These are phyloP conservation scores for Bombus breviceps DNA, from an alignment of 1,140 invertebrate genomes.

Conservation along the genomic window DNA sequence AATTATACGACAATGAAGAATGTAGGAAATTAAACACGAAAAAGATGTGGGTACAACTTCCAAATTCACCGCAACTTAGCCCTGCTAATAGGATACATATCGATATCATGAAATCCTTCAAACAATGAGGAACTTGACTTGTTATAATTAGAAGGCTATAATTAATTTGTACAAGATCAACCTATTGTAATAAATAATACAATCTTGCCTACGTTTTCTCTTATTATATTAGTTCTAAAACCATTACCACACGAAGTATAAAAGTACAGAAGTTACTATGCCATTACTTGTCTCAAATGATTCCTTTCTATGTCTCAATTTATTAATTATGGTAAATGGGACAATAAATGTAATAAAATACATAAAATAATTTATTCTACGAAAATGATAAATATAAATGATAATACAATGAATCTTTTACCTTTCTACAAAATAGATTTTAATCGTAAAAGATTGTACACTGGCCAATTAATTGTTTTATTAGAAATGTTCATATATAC, in stretches of 20 bases:
- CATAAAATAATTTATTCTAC: neutral
- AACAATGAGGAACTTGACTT: constrained; percentile 76
- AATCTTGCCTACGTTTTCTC: constrained; percentile 77
- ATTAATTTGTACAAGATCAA: constrained; percentile 81
- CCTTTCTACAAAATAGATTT: too few species aligned
- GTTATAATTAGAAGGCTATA: constrained; percentile 80
- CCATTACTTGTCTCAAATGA: neutral
- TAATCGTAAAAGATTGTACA: neutral
- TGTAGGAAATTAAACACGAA: constrained; percentile 19
- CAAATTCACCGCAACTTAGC: constrained; percentile 74
- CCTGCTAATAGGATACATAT: constrained; percentile 81
- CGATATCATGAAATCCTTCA: constrained; percentile 76
- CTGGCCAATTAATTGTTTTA: neutral
- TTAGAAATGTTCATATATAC: neutral
- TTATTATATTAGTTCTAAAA: neutral
- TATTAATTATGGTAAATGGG: too few species aligned
- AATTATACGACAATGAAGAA: constrained; percentile 38
- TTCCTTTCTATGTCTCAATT: neutral
- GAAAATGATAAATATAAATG: neutral
- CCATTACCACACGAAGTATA: neutral
- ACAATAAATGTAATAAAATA: neutral
- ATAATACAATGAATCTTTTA: neutral
- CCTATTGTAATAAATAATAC: constrained; percentile 81
- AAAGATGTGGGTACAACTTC: constrained; percentile 70
- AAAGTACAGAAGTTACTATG: too few species aligned